phyloP scores from a whole-genome alignment of 2,888 invertebrate genomes.

The Gryllus longicercus region DNA sequence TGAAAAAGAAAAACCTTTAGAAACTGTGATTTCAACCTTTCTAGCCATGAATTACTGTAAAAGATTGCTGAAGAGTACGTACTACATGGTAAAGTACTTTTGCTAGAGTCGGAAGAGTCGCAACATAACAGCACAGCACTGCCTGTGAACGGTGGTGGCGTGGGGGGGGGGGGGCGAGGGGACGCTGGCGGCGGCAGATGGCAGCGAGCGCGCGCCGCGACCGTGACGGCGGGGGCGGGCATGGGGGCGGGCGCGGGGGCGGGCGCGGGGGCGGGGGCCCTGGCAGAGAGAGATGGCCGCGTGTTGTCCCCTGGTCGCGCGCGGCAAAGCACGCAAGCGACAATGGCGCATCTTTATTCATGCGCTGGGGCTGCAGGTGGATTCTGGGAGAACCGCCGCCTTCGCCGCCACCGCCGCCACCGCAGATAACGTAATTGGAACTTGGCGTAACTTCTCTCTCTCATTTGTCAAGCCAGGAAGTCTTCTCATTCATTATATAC shows the following conservation, averaged over 20 bases:
- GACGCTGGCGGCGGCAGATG: not conserved
- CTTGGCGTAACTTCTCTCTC: slow-evolving; percentile 21
- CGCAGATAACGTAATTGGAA: slow-evolving; percentile 28
- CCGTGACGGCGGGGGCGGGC: not conserved
- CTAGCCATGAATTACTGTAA: too few relatives aligned
- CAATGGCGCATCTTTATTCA: slow-evolving; percentile 17
- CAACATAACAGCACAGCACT: not conserved
- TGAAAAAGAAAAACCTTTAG: too few relatives aligned
- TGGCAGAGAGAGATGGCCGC: slow-evolving; percentile 17
- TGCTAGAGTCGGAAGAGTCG: not conserved
- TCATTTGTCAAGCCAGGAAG: slow-evolving; percentile 34
- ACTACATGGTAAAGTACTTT: too few relatives aligned
- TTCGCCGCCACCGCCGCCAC: too few relatives aligned
- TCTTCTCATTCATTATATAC: slow-evolving; percentile 20
- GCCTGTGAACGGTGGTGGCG: not conserved
- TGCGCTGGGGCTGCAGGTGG: slow-evolving; percentile 11
- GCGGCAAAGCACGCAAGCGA: slow-evolving; percentile 17
- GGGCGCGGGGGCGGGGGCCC: not conserved
- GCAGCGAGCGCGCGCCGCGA: not conserved
- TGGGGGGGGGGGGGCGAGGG: not conserved
- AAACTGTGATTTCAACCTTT: too few relatives aligned
- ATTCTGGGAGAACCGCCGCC: slow-evolving; percentile 11
- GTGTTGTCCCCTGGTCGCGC: slow-evolving; percentile 1
- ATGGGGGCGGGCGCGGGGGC: not conserved
- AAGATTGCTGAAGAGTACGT: too few relatives aligned